Percentiles rank a stretch among this genome's conserved stretches.
Evolutionary conservation across 1,140 invertebrate genomes (phyloP).

Genomic region (Lepidurus packardi): DNA sequence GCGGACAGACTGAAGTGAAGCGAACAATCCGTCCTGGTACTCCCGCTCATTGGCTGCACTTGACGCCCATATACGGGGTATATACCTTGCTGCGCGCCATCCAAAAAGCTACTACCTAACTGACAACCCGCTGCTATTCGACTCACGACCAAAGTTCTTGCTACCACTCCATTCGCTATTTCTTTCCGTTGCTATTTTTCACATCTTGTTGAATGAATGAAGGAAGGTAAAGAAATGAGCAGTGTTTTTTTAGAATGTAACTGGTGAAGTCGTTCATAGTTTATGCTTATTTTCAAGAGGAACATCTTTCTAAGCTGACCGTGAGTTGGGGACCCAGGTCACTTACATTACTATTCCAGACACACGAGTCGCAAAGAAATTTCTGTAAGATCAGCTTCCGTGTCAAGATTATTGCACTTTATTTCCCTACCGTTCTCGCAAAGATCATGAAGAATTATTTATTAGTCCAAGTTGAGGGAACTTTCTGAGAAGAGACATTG

Average conservation of each 20-base stretch:
- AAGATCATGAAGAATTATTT: background rate
- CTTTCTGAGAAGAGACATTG: background rate
- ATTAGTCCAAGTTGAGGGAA: background rate
- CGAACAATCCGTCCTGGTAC: background rate
- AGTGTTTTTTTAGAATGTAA: too few species aligned
- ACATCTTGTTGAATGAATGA: too few species aligned
- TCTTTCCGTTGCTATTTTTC: background rate
- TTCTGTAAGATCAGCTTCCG: background rate
- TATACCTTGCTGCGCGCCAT: conserved; percentile 16
- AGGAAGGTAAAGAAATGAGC: too few species aligned
- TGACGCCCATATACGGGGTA: background rate
- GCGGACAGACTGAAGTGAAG: background rate
- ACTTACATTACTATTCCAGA: background rate
- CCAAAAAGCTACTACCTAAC: background rate
- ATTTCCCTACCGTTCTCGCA: background rate
- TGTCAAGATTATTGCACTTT: background rate
- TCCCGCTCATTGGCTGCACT: background rate
- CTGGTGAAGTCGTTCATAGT: too few species aligned
- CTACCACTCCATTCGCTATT: background rate
- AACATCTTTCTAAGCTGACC: too few species aligned
- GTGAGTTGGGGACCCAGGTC: background rate
- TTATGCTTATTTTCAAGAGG: too few species aligned
- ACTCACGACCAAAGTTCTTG: background rate
- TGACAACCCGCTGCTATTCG: background rate
- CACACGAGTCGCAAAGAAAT: background rate